Evolutionary conservation across 2,113 vertebrate species (phyloP).

Genomic region (Hippocampus mohnikei): DNA sequence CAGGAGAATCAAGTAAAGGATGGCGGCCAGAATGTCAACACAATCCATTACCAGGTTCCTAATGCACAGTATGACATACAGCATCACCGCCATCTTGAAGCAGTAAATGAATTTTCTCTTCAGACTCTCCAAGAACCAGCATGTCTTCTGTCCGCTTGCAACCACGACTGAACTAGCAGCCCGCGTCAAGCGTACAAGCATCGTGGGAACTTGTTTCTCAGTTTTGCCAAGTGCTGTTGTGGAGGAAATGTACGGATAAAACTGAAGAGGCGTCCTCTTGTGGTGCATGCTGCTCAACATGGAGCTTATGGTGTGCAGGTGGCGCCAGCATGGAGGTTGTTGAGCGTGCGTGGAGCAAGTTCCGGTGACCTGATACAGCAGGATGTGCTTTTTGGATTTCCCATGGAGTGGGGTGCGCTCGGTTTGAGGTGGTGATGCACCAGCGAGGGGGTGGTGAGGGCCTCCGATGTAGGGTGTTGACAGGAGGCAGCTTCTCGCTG

Average conservation of each 20-base stretch:
- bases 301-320: not conserved
- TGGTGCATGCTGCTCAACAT: not conserved
- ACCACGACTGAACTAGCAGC: not conserved
- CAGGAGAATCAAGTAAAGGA: not conserved
- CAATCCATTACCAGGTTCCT: slow-evolving; percentile 4
- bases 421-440: not conserved
- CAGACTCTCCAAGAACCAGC: not conserved
- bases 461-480: not conserved
- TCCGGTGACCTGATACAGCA: slow-evolving; percentile 2
- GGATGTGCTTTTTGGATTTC: slow-evolving; percentile 4
- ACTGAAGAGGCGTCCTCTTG: not conserved
- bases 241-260: not conserved
- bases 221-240: not conserved
- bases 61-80: slow-evolving; percentile 4
- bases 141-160: not conserved
- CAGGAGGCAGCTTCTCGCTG: not conserved
- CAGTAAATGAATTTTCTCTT: not conserved
- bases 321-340: not conserved
- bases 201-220: not conserved
- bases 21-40: not conserved
- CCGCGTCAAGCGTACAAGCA: not conserved
- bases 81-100: slow-evolving; percentile 5
- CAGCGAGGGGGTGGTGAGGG: not conserved
- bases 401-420: not conserved
- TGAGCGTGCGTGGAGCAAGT: not conserved